phyloP scores from a whole-genome alignment of 1,140 invertebrate species.

The Anoplolepis gracilipes region DNA sequence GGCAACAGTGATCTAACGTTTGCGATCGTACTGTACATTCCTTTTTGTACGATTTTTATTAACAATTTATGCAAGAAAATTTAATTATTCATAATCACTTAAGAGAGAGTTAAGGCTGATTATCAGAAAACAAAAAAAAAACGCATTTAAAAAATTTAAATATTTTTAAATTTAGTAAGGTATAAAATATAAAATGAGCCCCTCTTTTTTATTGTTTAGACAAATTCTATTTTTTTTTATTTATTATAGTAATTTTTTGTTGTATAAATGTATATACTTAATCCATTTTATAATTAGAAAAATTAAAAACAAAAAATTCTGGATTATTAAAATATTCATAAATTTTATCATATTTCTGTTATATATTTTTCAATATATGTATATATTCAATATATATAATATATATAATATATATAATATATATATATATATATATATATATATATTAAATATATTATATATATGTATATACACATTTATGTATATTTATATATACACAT shows the following conservation, averaged over 20 bases:
- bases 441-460: too few relatives aligned
- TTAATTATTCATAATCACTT: neutral
- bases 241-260: neutral
- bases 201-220: neutral
- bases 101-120: neutral
- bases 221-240: neutral
- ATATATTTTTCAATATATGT: neutral
- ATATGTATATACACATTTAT: too few relatives aligned
- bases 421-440: too few relatives aligned
- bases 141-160: neutral
- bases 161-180: neutral
- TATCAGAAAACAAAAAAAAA: neutral
- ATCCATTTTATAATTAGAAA: too few relatives aligned
- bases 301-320: neutral
- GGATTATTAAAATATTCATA: neutral
- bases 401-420: too few relatives aligned
- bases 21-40: neutral
- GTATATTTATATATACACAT: too few relatives aligned
- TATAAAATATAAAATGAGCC: neutral
- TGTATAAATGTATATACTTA: neutral
- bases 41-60: neutral
- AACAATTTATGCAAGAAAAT: constrained; percentile 22
- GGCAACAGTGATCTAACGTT: constrained; percentile 22
- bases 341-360: neutral
- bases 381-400: too few relatives aligned